Conservation (phyloP, 2,113 vertebrate genomes). For the Agapornis roseicollis region DNA sequence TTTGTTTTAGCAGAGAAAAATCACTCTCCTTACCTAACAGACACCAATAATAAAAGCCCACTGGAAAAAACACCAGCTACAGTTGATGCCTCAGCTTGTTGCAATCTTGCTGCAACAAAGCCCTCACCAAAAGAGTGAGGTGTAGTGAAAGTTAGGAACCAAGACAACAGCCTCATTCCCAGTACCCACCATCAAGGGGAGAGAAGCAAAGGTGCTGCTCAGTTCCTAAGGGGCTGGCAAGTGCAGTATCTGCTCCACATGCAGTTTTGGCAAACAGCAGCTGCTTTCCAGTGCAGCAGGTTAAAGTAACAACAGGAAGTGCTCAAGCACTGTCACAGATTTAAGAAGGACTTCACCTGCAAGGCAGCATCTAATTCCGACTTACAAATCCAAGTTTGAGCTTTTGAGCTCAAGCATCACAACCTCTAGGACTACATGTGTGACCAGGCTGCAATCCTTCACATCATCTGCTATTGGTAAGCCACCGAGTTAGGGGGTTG, state of each 20-base stretch:
- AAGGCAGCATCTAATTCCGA: neutral
- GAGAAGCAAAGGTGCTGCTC: fast-evolving
- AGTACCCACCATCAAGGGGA: neutral
- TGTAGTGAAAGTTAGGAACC: neutral
- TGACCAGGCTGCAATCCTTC: neutral
- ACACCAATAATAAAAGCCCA: neutral
- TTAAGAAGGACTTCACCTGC: neutral
- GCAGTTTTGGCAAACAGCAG: neutral
- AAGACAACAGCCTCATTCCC: neutral
- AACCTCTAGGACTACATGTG: fast-evolving
- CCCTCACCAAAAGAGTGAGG: neutral
- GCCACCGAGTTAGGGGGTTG: neutral
- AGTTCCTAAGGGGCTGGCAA: neutral
- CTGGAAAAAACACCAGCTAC: neutral
- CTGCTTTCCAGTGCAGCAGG: neutral
- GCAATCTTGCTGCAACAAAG: neutral
- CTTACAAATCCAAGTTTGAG: neutral
- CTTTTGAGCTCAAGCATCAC: neutral
- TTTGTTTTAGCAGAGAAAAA: neutral
- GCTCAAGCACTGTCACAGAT: neutral
- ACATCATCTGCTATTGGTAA: neutral
- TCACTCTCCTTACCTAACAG: neutral
- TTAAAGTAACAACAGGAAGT: neutral
- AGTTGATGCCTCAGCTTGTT: neutral
- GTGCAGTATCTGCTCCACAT: neutral